Conservation (phyloP, 2,113 vertebrate species). For the Vombatus ursinus region DNA sequence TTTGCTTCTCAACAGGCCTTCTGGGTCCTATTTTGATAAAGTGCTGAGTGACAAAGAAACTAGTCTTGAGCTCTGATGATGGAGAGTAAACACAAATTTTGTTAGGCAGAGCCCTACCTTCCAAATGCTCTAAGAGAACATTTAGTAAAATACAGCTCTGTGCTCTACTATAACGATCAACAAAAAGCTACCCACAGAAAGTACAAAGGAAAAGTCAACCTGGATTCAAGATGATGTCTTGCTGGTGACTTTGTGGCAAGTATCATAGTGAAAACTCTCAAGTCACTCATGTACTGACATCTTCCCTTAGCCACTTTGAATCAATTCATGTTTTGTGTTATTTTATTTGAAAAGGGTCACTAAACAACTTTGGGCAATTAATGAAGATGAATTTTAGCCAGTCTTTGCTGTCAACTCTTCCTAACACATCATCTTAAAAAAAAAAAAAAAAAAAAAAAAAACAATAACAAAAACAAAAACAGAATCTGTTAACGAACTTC, state of each 20-base stretch:
- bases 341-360: not conserved
- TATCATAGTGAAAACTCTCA: not conserved
- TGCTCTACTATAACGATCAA: not conserved
- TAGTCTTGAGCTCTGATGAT: not conserved
- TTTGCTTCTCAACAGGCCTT: not conserved
- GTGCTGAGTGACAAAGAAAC: not conserved
- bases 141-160: too few species aligned
- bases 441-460: not conserved
- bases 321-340: not conserved
- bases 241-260: not conserved
- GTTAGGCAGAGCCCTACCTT: too few species aligned
- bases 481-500: constrained; percentile 53
- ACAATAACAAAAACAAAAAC: not conserved
- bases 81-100: too few species aligned
- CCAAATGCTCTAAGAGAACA: too few species aligned
- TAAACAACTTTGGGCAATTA: not conserved
- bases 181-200: constrained; percentile 7
- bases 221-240: not conserved
- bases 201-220: not conserved
- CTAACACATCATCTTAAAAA: constrained; percentile 21
- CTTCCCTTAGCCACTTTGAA: not conserved
- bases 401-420: not conserved
- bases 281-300: not conserved
- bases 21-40: not conserved
- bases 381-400: not conserved